A percentile compares a stretch with the other conserved stretches of the same genome.
phyloP scores from a whole-genome alignment of 2,113 vertebrate genomes.

The Lontra canadensis region DNA sequence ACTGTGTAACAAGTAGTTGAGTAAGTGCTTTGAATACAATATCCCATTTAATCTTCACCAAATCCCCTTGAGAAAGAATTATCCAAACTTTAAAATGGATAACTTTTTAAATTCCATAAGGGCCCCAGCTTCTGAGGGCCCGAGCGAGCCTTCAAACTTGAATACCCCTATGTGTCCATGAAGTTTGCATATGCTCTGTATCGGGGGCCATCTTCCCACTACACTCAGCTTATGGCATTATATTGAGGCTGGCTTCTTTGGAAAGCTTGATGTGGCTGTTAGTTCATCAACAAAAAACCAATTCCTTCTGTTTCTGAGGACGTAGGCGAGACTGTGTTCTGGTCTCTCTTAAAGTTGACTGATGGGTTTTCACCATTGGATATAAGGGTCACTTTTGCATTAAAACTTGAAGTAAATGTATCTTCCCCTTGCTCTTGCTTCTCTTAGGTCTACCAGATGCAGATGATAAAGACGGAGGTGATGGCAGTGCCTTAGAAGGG shows the following conservation, averaged over 20 bases:
- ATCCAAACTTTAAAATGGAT: background rate
- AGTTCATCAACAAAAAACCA: background rate
- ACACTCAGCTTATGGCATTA: background rate
- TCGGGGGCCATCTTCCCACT: background rate
- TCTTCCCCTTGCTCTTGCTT: background rate
- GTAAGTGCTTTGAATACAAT: background rate
- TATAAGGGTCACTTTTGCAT: background rate
- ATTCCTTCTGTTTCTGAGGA: background rate
- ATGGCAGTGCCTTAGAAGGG: background rate
- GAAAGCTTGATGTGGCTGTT: background rate
- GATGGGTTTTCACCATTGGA: background rate
- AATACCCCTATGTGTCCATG: background rate
- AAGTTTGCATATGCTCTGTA: background rate
- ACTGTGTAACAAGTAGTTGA: background rate
- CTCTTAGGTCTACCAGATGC: background rate
- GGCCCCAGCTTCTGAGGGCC: background rate
- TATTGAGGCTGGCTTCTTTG: background rate
- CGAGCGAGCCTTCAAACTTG: background rate
- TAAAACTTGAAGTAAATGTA: background rate
- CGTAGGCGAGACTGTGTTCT: background rate
- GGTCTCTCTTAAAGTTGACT: background rate
- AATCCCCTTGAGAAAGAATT: background rate
- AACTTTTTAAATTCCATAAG: background rate
- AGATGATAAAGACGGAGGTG: background rate
- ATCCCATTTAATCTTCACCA: background rate